Evolutionary conservation across 2,797 vertebrate species (phyloP).

Genomic region (Chelon labrosus): DNA sequence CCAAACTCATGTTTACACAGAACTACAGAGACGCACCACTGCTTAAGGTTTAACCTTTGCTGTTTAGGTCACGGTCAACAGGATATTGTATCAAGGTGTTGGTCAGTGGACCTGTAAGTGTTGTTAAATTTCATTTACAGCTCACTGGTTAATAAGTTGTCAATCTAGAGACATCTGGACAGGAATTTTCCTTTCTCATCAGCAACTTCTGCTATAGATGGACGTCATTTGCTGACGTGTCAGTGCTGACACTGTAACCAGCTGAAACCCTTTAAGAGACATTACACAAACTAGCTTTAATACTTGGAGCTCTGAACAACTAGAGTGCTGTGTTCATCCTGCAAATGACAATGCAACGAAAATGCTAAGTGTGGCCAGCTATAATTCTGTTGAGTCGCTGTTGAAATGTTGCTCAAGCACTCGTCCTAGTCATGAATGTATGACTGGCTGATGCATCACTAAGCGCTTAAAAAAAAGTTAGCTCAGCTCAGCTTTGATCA

Average conservation of each 20-base stretch:
- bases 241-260: background rate
- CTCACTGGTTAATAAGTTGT: slow-evolving; percentile 5
- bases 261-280: too few relatives aligned
- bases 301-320: background rate
- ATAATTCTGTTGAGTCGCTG: too few relatives aligned
- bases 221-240: background rate
- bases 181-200: background rate
- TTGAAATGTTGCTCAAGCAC: too few relatives aligned
- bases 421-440: too few relatives aligned
- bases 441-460: too few relatives aligned
- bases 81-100: background rate
- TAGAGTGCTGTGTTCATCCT: background rate
- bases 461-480: too few relatives aligned
- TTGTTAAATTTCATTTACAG: background rate
- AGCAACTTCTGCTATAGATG: background rate
- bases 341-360: too few relatives aligned
- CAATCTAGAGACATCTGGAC: background rate
- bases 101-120: background rate
- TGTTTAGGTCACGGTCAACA: background rate
- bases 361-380: too few relatives aligned
- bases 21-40: background rate
- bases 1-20: slow-evolving; percentile 33
- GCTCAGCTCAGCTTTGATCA: too few relatives aligned
- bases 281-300: too few relatives aligned
- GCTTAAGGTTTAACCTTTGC: slow-evolving; percentile 12